Percentiles rank a stretch among this genome's conserved stretches.
phyloP scores from a whole-genome alignment of 2,113 vertebrate species.

The Albula goreensis region DNA sequence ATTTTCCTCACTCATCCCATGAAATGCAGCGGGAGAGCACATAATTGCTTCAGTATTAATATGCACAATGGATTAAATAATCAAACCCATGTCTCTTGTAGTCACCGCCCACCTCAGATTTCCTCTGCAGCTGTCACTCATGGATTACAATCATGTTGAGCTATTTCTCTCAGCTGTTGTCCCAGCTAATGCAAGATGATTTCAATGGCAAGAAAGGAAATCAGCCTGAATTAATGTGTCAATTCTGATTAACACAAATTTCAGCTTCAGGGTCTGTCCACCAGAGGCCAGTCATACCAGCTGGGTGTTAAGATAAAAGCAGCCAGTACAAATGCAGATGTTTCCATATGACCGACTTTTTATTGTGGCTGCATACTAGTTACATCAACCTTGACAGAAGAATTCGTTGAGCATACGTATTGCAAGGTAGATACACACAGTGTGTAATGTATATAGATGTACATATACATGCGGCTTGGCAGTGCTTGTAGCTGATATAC shows the following conservation, averaged over 20 bases:
- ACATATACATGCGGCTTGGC: too few species aligned
- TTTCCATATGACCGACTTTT: background rate
- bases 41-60: background rate
- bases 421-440: too few species aligned
- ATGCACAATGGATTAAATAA: background rate
- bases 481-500: too few species aligned
- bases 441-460: too few species aligned
- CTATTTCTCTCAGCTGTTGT: constrained; percentile 6
- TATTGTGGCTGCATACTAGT: background rate
- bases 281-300: background rate
- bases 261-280: background rate
- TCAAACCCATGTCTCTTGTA: background rate
- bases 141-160: background rate
- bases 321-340: background rate
- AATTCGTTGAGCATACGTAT: too few species aligned
- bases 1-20: background rate
- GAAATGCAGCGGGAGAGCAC: background rate
- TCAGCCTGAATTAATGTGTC: background rate
- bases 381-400: too few species aligned
- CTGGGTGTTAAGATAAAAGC: background rate
- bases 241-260: background rate
- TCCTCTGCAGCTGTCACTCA: constrained; percentile 14
- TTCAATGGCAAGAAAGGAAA: background rate
- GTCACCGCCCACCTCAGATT: background rate
- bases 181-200: constrained; percentile 10